Conservation (phyloP, 2,797 vertebrate species). For the Meriones psammophilus region DNA sequence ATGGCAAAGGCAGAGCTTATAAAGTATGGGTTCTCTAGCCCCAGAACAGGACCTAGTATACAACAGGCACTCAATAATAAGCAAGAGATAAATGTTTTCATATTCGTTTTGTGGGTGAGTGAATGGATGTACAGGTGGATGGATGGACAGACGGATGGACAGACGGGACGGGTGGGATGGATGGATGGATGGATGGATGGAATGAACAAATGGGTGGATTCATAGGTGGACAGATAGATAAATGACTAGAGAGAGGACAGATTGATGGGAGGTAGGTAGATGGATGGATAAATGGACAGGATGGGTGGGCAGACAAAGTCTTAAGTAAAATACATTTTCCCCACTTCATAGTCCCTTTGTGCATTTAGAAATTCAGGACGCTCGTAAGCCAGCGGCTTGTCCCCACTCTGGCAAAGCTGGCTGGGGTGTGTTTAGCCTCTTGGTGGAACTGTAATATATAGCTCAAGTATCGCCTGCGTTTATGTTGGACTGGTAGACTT, state of each 20-base stretch:
- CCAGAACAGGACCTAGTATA: background rate
- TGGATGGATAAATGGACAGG: no score
- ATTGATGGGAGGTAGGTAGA: no score
- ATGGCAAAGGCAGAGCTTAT: no score
- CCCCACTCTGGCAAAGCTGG: background rate
- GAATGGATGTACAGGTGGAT: background rate
- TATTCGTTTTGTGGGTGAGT: background rate
- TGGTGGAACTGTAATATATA: background rate
- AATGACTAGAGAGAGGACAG: background rate
- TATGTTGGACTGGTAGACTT: background rate
- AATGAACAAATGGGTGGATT: background rate
- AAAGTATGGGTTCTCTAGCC: background rate
- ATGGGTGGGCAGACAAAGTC: background rate
- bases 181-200: background rate
- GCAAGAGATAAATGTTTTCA: fast-evolving
- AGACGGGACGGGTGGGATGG: background rate
- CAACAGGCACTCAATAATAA: background rate
- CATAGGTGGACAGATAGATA: background rate
- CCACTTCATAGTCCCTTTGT: background rate
- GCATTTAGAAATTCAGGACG: background rate
- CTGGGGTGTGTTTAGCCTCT: background rate
- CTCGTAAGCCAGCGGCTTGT: background rate
- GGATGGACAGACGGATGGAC: background rate
- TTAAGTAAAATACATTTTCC: background rate
- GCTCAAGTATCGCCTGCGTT: background rate